Evolutionary conservation across 2,888 invertebrate genomes (phyloP).

Genomic region (Drosophila monieri): DNA sequence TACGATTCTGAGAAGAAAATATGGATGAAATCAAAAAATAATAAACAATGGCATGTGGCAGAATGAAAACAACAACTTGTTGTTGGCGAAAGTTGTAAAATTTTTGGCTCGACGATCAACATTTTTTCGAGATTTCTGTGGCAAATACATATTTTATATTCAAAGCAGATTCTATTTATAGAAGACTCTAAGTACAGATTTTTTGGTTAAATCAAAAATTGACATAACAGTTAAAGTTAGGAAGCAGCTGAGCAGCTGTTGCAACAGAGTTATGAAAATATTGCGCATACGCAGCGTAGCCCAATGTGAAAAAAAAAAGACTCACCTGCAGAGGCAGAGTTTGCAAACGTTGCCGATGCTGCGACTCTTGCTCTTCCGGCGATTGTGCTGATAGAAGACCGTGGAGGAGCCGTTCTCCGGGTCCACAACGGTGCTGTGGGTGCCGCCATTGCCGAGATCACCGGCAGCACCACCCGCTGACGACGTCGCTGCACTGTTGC

Average conservation of each 20-base stretch:
- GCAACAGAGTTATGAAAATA: slow-evolving; percentile 26
- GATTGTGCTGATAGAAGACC: slow-evolving; percentile 82
- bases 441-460: slow-evolving; percentile 48
- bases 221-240: too few species aligned
- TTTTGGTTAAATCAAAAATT: background rate
- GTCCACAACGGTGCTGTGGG: slow-evolving; percentile 69
- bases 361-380: slow-evolving; percentile 82
- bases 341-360: slow-evolving; percentile 82
- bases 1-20: background rate
- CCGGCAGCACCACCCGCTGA: slow-evolving; percentile 7
- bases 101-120: slow-evolving; percentile 9
- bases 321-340: slow-evolving; percentile 83
- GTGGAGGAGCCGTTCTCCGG: slow-evolving; percentile 81
- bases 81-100: slow-evolving; percentile 2
- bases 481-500: slow-evolving; percentile 4
- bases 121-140: background rate
- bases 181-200: background rate
- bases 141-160: slow-evolving; percentile 8
- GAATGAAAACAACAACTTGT: slow-evolving; percentile 27
- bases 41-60: slow-evolving; percentile 24
- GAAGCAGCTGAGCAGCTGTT: slow-evolving; percentile 43
- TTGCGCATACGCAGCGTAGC: slow-evolving; percentile 57
- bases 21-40: background rate
- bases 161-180: slow-evolving; percentile 7
- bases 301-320: slow-evolving; percentile 23